These are phyloP conservation scores for Drosophila kokeensis DNA, from an alignment of 2,888 invertebrate species.

Conservation along the genomic window DNA sequence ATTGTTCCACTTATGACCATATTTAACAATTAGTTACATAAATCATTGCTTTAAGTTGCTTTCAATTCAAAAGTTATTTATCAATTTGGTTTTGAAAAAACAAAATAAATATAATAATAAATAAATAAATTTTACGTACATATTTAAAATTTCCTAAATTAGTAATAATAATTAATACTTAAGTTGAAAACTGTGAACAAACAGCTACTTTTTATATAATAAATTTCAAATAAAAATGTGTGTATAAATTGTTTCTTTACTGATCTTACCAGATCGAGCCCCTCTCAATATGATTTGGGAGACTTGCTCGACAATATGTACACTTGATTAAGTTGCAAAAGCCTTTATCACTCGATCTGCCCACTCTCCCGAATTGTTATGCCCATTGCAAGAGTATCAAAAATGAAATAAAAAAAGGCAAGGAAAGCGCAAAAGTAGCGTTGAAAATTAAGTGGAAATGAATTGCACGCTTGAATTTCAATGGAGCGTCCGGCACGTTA, in stretches of 20 bases:
- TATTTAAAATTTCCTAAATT: neutral
- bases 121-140: neutral
- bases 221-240: neutral
- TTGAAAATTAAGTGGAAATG: conserved; percentile 82
- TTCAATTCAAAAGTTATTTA: no score
- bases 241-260: neutral
- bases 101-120: no score
- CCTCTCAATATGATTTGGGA: neutral
- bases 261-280: neutral
- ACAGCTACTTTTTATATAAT: neutral
- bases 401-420: conserved; percentile 22
- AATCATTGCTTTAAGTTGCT: neutral
- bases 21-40: neutral
- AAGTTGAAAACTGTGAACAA: neutral
- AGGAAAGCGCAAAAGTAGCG: conserved; percentile 54
- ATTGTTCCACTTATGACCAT: neutral
- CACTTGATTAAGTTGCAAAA: neutral
- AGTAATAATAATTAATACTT: neutral
- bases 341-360: neutral
- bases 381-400: neutral
- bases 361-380: neutral
- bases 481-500: conserved; percentile 81
- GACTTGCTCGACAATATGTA: neutral
- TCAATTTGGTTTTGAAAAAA: no score
- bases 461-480: conserved; percentile 82